Evolutionary conservation across 2,797 vertebrate species (phyloP).

Genomic region (Betta splendens): DNA sequence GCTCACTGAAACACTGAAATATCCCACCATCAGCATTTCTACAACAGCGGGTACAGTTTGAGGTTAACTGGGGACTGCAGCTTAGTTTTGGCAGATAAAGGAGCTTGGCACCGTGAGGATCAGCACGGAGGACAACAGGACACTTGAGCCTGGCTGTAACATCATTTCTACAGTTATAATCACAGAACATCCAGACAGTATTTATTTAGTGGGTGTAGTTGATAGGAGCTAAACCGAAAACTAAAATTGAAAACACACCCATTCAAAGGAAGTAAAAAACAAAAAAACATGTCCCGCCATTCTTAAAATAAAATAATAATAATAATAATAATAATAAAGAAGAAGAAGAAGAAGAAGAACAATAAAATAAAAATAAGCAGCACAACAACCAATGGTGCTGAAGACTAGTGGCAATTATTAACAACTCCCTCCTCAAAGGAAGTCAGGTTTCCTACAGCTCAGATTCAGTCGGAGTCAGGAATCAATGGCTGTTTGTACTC

Average conservation of each 20-base stretch:
- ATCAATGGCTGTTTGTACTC: no score
- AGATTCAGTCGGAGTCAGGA: not conserved
- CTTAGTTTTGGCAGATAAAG: conserved; percentile 4
- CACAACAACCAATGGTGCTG: not conserved
- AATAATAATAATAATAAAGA: no score
- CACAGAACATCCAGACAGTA: not conserved
- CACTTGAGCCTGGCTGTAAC: not conserved
- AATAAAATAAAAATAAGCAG: no score
- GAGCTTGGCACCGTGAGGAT: not conserved
- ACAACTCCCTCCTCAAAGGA: conserved; percentile 37
- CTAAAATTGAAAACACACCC: not conserved
- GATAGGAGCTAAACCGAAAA: not conserved
- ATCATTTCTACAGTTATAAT: no score
- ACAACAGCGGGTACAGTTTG: not conserved
- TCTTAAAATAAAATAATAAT: no score
- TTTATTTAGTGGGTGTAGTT: not conserved
- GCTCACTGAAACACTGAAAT: not conserved
- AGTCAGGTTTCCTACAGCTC: conserved; percentile 2
- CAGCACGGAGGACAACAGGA: not conserved
- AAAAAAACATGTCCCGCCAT: no score
- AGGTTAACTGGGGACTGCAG: conserved; percentile 8
- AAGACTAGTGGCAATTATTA: no score
- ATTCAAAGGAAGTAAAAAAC: no score
- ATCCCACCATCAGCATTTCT: not conserved
- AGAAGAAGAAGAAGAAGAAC: no score